Evolutionary conservation across 2,888 invertebrate genomes (phyloP).

Genomic region (Drosophila neutralis): DNA sequence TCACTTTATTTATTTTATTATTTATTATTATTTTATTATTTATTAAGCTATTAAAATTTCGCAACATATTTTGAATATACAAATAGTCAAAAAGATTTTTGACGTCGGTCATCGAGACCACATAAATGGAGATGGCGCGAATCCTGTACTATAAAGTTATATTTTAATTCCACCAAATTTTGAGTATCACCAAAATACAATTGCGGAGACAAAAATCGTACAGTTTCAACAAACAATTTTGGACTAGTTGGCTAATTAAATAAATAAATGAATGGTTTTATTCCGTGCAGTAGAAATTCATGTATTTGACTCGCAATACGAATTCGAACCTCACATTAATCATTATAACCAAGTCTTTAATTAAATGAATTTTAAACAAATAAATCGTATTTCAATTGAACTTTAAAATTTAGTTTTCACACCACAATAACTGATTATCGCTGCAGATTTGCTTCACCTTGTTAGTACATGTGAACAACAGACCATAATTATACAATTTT

Average conservation of each 20-base stretch:
- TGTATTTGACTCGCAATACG: background rate
- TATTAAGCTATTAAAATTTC: background rate
- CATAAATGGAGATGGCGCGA: background rate
- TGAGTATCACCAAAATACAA: background rate
- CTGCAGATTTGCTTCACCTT: background rate
- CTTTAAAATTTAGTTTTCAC: background rate
- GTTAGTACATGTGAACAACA: background rate
- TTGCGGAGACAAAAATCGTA: fast-evolving
- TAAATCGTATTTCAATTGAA: background rate
- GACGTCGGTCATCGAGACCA: background rate
- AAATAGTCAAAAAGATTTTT: background rate
- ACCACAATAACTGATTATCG: background rate
- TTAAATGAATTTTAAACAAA: background rate
- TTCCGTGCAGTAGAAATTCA: background rate
- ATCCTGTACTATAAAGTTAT: background rate
- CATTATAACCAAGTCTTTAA: background rate
- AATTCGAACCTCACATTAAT: too few relatives aligned
- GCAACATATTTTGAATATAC: background rate
- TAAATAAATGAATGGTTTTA: background rate
- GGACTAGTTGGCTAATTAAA: background rate
- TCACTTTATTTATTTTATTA: too few relatives aligned
- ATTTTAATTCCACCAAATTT: background rate
- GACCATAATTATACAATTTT: background rate
- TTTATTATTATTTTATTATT: background rate
- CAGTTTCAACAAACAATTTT: background rate